These are phyloP conservation scores for Notamacropus eugenii DNA, from an alignment of 2,797 vertebrate genomes.

Conservation along the genomic window DNA sequence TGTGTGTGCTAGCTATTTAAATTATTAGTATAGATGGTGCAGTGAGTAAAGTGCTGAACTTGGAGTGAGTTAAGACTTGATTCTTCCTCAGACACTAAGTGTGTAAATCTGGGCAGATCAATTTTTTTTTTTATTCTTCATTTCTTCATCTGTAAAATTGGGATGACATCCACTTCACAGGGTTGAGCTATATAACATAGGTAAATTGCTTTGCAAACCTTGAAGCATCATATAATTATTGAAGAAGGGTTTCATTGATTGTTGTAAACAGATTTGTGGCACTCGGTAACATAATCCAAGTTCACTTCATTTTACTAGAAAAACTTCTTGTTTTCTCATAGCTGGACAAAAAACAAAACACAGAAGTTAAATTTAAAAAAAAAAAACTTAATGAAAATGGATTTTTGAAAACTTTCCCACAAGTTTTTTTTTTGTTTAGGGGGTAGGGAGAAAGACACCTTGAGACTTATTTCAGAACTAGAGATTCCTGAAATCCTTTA, in stretches of 20 bases:
- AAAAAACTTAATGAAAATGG: conserved; percentile 65
- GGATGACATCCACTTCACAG: not conserved
- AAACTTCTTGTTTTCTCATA: conserved; percentile 46
- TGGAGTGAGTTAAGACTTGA: not conserved
- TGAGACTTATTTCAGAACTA: conserved; percentile 77
- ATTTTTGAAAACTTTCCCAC: conserved; percentile 61
- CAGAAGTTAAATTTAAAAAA: conserved; percentile 58
- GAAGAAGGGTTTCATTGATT: conserved; percentile 42
- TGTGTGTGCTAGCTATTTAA: not conserved
- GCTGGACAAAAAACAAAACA: conserved; percentile 27
- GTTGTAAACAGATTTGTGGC: conserved; percentile 2
- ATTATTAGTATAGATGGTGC: not conserved
- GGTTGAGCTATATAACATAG: not conserved
- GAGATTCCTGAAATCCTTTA: conserved; percentile 74
- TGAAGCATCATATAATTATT: not conserved
- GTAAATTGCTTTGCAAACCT: not conserved
- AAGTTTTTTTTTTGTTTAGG: not conserved
- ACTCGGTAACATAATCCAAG: conserved; percentile 42
- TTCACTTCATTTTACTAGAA: conserved; percentile 56
- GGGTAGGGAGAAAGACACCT: conserved; percentile 67
- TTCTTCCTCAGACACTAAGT: not conserved
- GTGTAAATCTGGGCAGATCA: not conserved
- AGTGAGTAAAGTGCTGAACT: not conserved
- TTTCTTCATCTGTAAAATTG: not conserved
- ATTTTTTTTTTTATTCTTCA: not conserved